phyloP scores from a whole-genome alignment of 2,888 invertebrate species.

The Caenorhabditis sp. region DNA sequence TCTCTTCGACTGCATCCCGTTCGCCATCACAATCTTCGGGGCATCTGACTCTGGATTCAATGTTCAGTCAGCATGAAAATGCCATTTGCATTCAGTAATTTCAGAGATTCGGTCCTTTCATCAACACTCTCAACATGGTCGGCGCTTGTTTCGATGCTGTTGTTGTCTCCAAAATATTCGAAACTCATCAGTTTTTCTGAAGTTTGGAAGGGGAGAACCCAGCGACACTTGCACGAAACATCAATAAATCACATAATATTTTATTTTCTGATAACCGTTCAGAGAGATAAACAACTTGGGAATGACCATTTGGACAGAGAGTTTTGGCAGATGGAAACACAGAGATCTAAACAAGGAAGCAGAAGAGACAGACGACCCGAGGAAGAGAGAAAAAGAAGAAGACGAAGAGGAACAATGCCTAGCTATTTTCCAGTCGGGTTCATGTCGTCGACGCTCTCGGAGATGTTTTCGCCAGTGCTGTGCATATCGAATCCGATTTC shows the following conservation, averaged over 20 bases:
- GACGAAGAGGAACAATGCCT: constrained; percentile 7
- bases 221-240: background rate
- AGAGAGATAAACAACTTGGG: constrained; percentile 31
- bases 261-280: constrained; percentile 31
- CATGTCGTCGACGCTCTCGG: constrained; percentile 43
- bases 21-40: constrained; percentile 30
- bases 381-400: constrained; percentile 6
- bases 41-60: constrained; percentile 11
- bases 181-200: constrained; percentile 47
- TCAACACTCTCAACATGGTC: constrained; percentile 50
- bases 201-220: background rate
- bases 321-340: constrained; percentile 2
- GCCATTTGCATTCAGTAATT: too few relatives aligned
- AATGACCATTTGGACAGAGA: constrained; percentile 26
- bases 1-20: constrained; percentile 47
- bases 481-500: constrained; percentile 57
- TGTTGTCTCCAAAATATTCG: constrained; percentile 55
- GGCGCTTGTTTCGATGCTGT: constrained; percentile 51
- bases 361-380: constrained; percentile 2
- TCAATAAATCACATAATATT: constrained; percentile 15
- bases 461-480: constrained; percentile 49
- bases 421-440: constrained; percentile 26
- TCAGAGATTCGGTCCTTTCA: constrained; percentile 54
- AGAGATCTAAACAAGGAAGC: constrained; percentile 16
- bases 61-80: constrained; percentile 2